Evolutionary conservation across 2,888 invertebrate species (phyloP).

Genomic region (Folsomia candida): DNA sequence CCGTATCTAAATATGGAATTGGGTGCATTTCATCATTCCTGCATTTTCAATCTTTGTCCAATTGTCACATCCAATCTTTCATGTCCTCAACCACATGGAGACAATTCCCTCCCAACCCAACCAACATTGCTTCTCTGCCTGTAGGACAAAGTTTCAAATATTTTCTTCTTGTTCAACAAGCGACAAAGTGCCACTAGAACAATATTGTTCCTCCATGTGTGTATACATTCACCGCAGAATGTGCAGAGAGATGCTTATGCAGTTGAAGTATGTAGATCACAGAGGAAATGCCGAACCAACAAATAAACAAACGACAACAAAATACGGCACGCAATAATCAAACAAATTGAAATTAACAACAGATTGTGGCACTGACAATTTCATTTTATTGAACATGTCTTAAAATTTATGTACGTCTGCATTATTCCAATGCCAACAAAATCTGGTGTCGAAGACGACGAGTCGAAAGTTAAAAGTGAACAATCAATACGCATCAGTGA

Average conservation of each 20-base stretch:
- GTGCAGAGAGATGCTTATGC: not conserved
- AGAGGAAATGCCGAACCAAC: too few relatives aligned
- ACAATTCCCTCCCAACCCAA: not conserved
- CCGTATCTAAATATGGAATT: not conserved
- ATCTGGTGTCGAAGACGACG: too few relatives aligned
- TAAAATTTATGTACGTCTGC: too few relatives aligned
- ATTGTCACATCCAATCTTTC: constrained; percentile 4
- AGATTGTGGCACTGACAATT: too few relatives aligned
- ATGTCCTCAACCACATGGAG: constrained; percentile 2
- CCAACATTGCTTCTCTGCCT: not conserved
- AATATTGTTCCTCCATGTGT: not conserved
- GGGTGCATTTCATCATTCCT: not conserved
- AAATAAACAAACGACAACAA: too few relatives aligned
- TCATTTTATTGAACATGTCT: too few relatives aligned
- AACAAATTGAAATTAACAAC: too few relatives aligned
- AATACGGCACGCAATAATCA: too few relatives aligned
- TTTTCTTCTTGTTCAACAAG: not conserved
- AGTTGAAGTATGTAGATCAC: too few relatives aligned
- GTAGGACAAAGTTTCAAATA: not conserved
- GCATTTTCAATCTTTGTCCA: not conserved
- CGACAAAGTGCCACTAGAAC: not conserved
- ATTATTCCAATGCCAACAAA: too few relatives aligned
- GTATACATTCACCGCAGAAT: not conserved
- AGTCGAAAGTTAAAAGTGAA: too few relatives aligned
- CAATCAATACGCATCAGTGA: not conserved